These are phyloP conservation scores for Julus scanicus DNA, from an alignment of 2,888 invertebrate genomes.

Conservation along the genomic window DNA sequence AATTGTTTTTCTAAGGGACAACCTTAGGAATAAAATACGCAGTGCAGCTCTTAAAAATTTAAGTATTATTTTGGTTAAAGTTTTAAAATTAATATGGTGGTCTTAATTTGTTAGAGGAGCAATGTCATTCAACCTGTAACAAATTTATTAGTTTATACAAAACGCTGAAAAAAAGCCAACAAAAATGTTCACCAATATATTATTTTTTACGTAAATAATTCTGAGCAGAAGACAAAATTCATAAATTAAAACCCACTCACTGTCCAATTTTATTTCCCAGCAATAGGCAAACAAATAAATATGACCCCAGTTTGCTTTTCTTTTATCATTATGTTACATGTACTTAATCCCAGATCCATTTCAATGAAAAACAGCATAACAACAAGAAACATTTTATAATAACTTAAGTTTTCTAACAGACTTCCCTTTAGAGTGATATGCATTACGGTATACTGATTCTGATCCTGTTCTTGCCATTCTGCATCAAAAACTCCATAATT, in stretches of 20 bases:
- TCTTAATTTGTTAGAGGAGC: neutral
- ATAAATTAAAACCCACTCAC: neutral
- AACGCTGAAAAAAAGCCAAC: neutral
- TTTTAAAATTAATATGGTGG: neutral
- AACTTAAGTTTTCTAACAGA: neutral
- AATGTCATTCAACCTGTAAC: neutral
- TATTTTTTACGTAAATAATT: neutral
- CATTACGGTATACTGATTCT: neutral
- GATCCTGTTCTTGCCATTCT: neutral
- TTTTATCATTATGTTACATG: neutral
- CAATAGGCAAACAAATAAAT: constrained; percentile 45
- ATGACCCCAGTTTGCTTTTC: constrained; percentile 21
- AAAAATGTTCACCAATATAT: neutral
- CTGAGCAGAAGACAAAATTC: neutral
- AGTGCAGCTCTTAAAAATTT: too few species aligned
- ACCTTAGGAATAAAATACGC: too few species aligned
- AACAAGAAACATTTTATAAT: neutral
- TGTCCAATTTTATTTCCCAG: constrained; percentile 25
- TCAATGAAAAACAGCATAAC: neutral
- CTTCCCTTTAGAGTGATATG: neutral
- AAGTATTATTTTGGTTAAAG: too few species aligned
- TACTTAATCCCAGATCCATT: neutral
- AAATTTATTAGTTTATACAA: neutral
- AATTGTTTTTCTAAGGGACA: too few species aligned
- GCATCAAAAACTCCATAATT: neutral